Conservation (phyloP, 1,140 invertebrate species). For the Sycophaga agraensis region DNA sequence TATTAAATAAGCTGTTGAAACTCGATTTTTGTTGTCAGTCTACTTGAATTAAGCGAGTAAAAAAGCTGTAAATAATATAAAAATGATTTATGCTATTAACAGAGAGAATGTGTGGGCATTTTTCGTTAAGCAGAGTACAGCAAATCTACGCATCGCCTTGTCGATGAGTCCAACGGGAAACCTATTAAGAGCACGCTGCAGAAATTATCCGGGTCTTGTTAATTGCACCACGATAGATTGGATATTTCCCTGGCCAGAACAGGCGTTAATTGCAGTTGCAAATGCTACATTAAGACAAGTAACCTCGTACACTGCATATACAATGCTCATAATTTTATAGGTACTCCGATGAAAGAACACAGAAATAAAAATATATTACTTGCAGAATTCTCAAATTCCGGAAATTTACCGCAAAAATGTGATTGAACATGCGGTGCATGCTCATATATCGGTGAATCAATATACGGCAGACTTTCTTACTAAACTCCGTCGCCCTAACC, state of each 20-base stretch:
- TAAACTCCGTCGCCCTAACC: slow-evolving; percentile 75
- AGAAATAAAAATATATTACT: not conserved
- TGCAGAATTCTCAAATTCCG: slow-evolving; percentile 64
- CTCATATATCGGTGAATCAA: slow-evolving; percentile 71
- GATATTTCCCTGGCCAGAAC: slow-evolving; percentile 89
- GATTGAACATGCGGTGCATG: slow-evolving; percentile 80
- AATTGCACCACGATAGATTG: slow-evolving; percentile 93
- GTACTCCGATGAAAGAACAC: not conserved
- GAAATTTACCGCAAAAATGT: slow-evolving; percentile 67
- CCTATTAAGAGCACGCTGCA: slow-evolving; percentile 74
- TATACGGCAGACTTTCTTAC: slow-evolving; percentile 74
- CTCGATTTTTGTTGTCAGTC: no score
- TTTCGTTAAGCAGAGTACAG: slow-evolving; percentile 73
- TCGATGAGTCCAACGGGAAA: slow-evolving; percentile 88
- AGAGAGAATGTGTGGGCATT: slow-evolving; percentile 82
- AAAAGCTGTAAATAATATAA: not conserved
- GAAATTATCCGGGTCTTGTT: slow-evolving; percentile 88
- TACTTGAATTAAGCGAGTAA: not conserved
- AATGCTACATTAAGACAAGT: slow-evolving; percentile 73
- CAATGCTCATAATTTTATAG: not conserved
- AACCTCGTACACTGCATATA: slow-evolving; percentile 15
- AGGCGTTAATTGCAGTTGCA: slow-evolving; percentile 83
- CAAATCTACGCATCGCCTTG: slow-evolving; percentile 86
- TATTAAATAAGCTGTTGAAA: not conserved
- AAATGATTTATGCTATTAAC: not conserved